Evolutionary conservation across 1,140 invertebrate species (phyloP), one percentile per base, ranked within the genome.

Genomic region (Zaprionus davidi): DNA sequence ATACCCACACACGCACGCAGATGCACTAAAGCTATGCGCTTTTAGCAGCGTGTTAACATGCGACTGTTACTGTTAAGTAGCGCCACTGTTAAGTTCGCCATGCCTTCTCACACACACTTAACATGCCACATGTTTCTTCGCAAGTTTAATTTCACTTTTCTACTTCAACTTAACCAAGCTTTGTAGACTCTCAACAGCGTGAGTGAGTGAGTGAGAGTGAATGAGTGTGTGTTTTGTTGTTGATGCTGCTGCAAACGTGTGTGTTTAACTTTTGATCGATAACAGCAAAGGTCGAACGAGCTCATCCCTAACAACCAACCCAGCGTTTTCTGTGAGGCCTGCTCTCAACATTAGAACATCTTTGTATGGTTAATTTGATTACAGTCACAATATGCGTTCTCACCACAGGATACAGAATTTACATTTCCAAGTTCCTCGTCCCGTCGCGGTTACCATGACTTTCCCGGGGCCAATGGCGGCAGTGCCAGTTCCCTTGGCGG

Each of bases 321-420:
- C 62, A 73, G 71, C 74, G 74, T 76, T 77, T 77, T 77, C 46
- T 51, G 83, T 88, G 84, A 88, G 84, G 81, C 84, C 74, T 84
- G 66, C 84, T 88, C 84, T 88, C 84, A 88, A 88, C 85, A 90
- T 78, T 88, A 88, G 84, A 88, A 76, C 81, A 81, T 81, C 81
- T 88, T 88, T 88, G 84, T 88, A 90, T 88, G 81, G 82, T 85
- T 85, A 87, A 88, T 87, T 74, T 88, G 81, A 88, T 88, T 88
- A 90, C 92, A 93, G 91, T 93, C 92, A 86, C 92, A 87, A 88
- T 93, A 92, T 93, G 92, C 92, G 84, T 92, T 92, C 84, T 92
- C 92, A 92, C 91, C 92, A 84, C 92, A 93, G 92, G 92, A 93
- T 69, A 92, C 92, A 92, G 92, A 93, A 92, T 93, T 93, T 77